Evolutionary conservation across 2,113 vertebrate species (phyloP), one percentile per base, ranked within the genome.

Genomic region (Gavia stellata): DNA sequence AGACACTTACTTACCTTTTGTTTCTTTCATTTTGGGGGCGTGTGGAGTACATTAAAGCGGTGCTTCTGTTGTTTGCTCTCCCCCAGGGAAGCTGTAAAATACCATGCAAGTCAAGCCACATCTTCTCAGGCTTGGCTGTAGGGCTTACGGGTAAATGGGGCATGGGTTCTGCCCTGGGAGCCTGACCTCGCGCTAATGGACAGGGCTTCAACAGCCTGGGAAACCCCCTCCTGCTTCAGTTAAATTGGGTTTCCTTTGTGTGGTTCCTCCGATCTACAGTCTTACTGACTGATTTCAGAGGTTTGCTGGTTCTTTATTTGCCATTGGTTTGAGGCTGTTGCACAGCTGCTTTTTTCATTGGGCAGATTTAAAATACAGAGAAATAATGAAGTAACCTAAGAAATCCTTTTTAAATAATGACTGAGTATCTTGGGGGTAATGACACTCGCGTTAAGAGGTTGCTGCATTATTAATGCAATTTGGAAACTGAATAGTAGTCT

Each of bases 381-480:
- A 72, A 79, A 82, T 29, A 75, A 68, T 19, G 19, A 90, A 85
- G 17, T 55, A 81, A 45, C 15, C 62, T 20, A 66, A 62, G 20
- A 82, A 77, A 90, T 77, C 28, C 50, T 58, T 89, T 62, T 38
- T 8, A 88, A 91, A 31, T 82, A 91, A 56, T 0, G 1, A 29
- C 72, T 79, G 47, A 68, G 17, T 63, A 17, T 75, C 25, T 80
- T 72, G 31, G 25, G 24, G 5, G 1, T 82, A 82, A 49, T 80
- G 92, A 66, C n/a, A 36, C 40, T 81, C 0, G 0, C 49, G 17
- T 70, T 34, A 67, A 72, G 82, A 88, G n/a, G 36, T 44, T 81
- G 28, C 78, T 96, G 49, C 62, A 73, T 94, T 95, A 90, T 94
- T 91, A 81, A 91, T 94, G 42, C 16, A 26, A 4, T 91, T 59